Conservation (phyloP, 1,140 invertebrate species). For the Pseudachorutes palmiensis region DNA sequence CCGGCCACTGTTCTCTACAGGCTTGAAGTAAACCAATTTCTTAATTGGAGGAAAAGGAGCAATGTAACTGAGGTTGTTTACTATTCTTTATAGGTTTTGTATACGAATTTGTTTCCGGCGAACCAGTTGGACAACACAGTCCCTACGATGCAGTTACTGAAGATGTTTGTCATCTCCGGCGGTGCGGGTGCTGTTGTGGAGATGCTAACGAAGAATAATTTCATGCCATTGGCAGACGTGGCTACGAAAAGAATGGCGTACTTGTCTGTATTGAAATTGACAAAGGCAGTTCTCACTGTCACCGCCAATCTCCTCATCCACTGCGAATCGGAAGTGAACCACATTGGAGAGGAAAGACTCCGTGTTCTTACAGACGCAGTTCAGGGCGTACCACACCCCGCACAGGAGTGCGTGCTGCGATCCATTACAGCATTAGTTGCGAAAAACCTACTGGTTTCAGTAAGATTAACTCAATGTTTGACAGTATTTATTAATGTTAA, state of each 20-base stretch:
- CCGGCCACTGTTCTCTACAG: conserved; percentile 70
- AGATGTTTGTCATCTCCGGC: conserved; percentile 77
- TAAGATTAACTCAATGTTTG: too few relatives aligned
- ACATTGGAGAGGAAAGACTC: conserved; percentile 23
- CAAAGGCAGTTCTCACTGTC: conserved; percentile 78
- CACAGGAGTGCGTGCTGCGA: conserved; percentile 58
- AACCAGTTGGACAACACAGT: conserved; percentile 71
- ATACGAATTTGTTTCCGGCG: conserved; percentile 86
- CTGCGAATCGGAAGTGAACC: conserved; percentile 45
- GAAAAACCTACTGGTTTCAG: conserved; percentile 57
- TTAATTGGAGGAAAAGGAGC: conserved; percentile 2
- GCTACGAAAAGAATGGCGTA: conserved; percentile 74
- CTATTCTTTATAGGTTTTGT: conserved; percentile 61
- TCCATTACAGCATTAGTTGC: conserved; percentile 67
- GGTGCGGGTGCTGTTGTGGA: conserved; percentile 71
- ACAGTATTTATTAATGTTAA: too few relatives aligned
- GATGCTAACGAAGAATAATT: conserved; percentile 79
- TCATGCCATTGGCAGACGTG: conserved; percentile 70
- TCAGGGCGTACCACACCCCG: conserved; percentile 59
- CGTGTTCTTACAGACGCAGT: conserved; percentile 60
- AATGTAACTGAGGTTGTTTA: conserved; percentile 16
- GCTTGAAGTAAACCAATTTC: conserved; percentile 49
- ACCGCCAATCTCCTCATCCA: conserved; percentile 58
- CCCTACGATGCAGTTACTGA: conserved; percentile 75
- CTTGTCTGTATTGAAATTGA: conserved; percentile 75